phyloP scores from a whole-genome alignment of 2,888 invertebrate species.

The Thysanoteuthis rhombus region DNA sequence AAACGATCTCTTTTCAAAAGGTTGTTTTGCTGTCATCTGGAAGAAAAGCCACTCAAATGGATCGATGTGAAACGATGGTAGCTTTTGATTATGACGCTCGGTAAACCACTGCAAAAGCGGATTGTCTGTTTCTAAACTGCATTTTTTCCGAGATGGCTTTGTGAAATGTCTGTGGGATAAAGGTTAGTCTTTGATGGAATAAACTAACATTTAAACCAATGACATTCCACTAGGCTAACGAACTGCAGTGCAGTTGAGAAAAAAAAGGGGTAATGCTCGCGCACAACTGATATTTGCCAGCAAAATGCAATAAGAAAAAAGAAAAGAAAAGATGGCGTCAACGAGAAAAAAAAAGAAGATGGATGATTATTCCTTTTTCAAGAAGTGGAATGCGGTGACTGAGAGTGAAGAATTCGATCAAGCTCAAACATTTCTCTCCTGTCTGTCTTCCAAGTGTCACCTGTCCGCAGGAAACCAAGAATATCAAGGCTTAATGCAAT shows the following conservation, averaged over 20 bases:
- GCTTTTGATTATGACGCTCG: neutral
- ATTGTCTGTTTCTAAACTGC: neutral
- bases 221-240: slow-evolving; percentile 20
- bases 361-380: too few species aligned
- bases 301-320: neutral
- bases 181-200: slow-evolving; percentile 21
- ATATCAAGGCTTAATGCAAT: too few species aligned
- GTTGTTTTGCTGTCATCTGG: neutral
- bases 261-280: neutral
- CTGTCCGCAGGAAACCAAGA: too few species aligned
- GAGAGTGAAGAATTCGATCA: too few species aligned
- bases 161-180: slow-evolving; percentile 31
- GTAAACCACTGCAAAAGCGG: neutral
- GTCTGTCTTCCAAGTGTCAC: too few species aligned
- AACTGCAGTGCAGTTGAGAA: neutral
- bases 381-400: too few species aligned
- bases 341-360: neutral
- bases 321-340: neutral
- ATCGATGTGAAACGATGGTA: neutral
- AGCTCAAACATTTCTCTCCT: too few species aligned
- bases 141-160: slow-evolving; percentile 13
- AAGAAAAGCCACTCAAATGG: neutral
- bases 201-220: slow-evolving; percentile 31
- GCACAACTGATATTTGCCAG: neutral
- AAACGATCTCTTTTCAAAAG: neutral